Conservation (phyloP, 1,140 invertebrate genomes). For the Trichonephila inaurata region DNA sequence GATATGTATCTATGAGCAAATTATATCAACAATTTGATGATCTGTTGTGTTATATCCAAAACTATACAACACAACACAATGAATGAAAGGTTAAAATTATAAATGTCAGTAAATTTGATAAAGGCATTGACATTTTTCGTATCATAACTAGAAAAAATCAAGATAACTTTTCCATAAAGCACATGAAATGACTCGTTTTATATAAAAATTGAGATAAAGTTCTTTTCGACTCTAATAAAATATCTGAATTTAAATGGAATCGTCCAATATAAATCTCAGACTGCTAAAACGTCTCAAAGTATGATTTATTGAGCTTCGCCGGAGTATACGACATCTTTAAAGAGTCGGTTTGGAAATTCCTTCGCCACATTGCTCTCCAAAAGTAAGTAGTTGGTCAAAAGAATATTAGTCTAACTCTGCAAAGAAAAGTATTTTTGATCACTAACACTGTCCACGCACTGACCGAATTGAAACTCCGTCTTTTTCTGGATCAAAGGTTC, state of each 20-base stretch:
- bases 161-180: too few species aligned
- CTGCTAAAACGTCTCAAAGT: background rate
- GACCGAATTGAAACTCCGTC: conserved; percentile 5
- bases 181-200: background rate
- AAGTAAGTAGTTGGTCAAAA: background rate
- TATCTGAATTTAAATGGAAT: background rate
- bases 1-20: too few species aligned
- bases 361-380: background rate
- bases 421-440: background rate
- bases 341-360: background rate
- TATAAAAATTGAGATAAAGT: background rate
- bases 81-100: too few species aligned
- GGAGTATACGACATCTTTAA: background rate
- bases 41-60: too few species aligned
- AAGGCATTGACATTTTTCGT: too few species aligned
- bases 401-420: conserved; percentile 15
- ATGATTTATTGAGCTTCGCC: background rate
- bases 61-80: too few species aligned
- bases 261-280: background rate
- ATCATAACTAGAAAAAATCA: too few species aligned
- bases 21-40: too few species aligned
- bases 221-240: background rate
- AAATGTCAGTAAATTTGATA: too few species aligned
- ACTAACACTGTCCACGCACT: conserved; percentile 9
- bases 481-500: background rate